Conservation (phyloP, 2,113 vertebrate genomes). For the Otus sunia region DNA sequence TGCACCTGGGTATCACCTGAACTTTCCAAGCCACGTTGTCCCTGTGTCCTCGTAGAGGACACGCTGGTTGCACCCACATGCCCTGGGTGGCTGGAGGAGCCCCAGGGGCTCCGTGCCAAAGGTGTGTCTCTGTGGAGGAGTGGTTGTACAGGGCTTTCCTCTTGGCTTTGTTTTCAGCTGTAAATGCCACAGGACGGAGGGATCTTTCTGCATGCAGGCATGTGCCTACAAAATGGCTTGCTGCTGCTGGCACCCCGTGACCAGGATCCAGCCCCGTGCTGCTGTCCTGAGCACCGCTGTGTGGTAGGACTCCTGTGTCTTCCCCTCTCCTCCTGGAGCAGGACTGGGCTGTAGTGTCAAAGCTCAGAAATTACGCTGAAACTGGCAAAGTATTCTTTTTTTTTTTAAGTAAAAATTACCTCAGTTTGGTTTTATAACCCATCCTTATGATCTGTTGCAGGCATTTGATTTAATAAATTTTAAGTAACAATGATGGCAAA, state of each 20-base stretch:
- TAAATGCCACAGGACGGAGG: neutral
- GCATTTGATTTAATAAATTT: neutral
- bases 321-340: neutral
- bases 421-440: neutral
- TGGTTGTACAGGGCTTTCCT: neutral
- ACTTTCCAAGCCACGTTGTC: rapidly evolving
- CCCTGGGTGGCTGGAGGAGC: neutral
- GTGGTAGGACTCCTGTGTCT: neutral
- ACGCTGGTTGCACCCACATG: rapidly evolving
- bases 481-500: neutral
- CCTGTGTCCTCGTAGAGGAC: neutral
- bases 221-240: neutral
- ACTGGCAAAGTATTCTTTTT: neutral
- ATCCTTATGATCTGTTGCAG: neutral
- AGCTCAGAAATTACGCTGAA: neutral
- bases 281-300: rapidly evolving
- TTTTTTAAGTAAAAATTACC: neutral
- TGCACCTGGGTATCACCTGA: neutral
- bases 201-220: neutral
- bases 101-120: neutral
- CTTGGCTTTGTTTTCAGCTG: neutral
- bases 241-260: neutral
- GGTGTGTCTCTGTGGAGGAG: neutral
- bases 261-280: neutral
- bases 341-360: neutral